Percentiles rank a stretch among this genome's conserved stretches.
Evolutionary conservation across 1,140 invertebrate species (phyloP).

Genomic region (Homarus americanus): DNA sequence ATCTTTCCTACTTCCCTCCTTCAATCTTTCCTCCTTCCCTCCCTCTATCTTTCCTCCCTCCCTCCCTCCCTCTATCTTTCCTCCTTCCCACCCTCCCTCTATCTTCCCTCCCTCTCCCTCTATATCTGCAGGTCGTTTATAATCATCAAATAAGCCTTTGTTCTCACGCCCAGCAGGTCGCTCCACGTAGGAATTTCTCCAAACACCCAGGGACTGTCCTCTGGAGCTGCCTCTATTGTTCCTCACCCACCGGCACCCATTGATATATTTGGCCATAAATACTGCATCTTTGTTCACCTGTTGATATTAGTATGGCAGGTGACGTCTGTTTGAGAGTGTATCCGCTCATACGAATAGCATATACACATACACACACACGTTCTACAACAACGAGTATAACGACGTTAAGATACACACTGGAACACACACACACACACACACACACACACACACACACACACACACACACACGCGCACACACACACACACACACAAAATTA

Average conservation of each 20-base stretch:
- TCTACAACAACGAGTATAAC: too few relatives aligned
- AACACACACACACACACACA: background rate
- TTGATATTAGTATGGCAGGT: background rate
- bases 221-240: background rate
- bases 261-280: background rate
- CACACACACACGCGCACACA: conserved; percentile 18
- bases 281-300: background rate
- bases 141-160: background rate
- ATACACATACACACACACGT: background rate
- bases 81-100: too few relatives aligned
- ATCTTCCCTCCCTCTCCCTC: background rate
- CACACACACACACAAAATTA: background rate
- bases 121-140: background rate
- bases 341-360: background rate
- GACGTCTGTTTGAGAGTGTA: background rate
- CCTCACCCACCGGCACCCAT: background rate
- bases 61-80: too few relatives aligned
- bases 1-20: too few relatives aligned
- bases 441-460: conserved; percentile 32
- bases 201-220: background rate
- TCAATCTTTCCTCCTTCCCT: too few relatives aligned
- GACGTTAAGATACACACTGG: background rate
- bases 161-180: background rate
- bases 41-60: too few relatives aligned
- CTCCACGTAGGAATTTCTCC: background rate